These are phyloP conservation scores for Phymastichus coffea DNA, from an alignment of 1,140 invertebrate genomes.

Conservation along the genomic window DNA sequence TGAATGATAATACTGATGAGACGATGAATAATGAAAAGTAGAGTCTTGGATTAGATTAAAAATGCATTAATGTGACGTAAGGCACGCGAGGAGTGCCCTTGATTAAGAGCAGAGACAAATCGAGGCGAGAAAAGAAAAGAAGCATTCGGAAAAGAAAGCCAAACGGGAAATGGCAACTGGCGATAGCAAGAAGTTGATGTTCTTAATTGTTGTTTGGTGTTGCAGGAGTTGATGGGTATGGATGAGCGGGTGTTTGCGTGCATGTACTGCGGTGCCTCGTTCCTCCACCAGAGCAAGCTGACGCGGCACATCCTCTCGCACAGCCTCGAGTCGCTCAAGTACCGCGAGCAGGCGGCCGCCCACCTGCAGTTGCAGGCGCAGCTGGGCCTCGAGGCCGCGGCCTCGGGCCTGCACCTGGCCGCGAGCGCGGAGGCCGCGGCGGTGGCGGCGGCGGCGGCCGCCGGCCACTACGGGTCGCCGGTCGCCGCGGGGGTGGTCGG, in stretches of 20 bases:
- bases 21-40: neutral
- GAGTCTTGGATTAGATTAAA: neutral
- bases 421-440: constrained; percentile 52
- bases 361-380: constrained; percentile 61
- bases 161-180: constrained; percentile 31
- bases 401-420: constrained; percentile 42
- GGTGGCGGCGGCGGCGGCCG: constrained; percentile 32
- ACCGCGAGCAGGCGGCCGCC: constrained; percentile 64
- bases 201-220: constrained; percentile 81
- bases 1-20: neutral
- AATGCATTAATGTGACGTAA: constrained; percentile 27
- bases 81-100: too few relatives aligned
- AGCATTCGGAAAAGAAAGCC: constrained; percentile 23
- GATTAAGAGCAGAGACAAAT: constrained; percentile 26
- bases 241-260: constrained; percentile 73
- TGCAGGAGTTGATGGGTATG: constrained; percentile 83
- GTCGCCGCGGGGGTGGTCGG: constrained; percentile 46
- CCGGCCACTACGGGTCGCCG: too few relatives aligned
- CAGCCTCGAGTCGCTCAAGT: constrained; percentile 82
- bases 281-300: constrained; percentile 85
- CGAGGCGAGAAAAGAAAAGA: constrained; percentile 17
- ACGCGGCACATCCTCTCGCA: constrained; percentile 84
- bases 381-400: constrained; percentile 38
- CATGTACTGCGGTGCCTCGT: constrained; percentile 83
- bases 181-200: constrained; percentile 82